Conservation (phyloP, 2,113 vertebrate species). For the Nothocercus julius region DNA sequence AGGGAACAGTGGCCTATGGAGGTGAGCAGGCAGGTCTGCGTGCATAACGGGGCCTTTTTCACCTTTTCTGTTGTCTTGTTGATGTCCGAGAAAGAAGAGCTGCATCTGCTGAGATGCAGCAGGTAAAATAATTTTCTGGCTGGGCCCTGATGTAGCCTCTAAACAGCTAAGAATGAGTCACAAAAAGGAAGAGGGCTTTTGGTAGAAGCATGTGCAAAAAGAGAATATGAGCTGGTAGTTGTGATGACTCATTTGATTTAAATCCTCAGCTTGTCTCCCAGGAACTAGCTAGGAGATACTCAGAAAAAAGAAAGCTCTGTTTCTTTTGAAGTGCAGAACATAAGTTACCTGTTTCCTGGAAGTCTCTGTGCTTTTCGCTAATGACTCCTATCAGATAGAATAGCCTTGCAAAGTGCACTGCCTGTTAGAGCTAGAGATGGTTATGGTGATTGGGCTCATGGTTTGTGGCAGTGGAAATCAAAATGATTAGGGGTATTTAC, state of each 20-base stretch:
- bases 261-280: neutral
- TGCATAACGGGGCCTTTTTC: rapidly evolving
- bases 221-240: neutral
- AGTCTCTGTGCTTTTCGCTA: neutral
- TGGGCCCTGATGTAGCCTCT: neutral
- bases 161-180: neutral
- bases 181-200: neutral
- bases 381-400: neutral
- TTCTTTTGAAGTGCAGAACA: neutral
- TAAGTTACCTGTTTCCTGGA: neutral
- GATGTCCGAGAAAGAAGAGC: neutral
- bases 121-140: neutral
- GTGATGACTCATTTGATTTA: neutral
- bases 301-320: neutral
- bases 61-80: neutral
- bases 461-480: neutral
- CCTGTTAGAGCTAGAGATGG: neutral
- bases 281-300: neutral
- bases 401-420: neutral
- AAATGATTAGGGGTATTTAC: neutral
- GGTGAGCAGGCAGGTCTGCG: slow-evolving; percentile 66
- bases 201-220: neutral
- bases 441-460: neutral
- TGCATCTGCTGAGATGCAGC: neutral
- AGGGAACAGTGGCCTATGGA: slow-evolving; percentile 89